phyloP scores from a whole-genome alignment of 2,888 invertebrate genomes.

The Drosophila neonasuta region DNA sequence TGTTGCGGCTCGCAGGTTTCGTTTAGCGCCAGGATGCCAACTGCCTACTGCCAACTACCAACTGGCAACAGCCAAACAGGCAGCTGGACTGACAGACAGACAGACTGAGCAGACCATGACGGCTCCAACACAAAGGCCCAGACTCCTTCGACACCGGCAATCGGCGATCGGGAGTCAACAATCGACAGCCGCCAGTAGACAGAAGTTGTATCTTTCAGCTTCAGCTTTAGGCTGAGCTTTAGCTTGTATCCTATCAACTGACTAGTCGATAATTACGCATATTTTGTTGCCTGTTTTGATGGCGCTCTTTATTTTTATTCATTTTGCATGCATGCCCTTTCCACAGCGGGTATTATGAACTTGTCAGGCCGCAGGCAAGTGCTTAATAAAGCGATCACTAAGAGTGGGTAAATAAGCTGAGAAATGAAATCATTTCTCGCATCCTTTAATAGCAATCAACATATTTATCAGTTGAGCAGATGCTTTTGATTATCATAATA shows the following conservation, averaged over 20 bases:
- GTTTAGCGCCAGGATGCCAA: conserved; percentile 71
- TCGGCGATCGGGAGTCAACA: conserved; percentile 30
- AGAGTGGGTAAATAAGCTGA: not conserved
- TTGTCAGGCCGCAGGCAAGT: conserved; percentile 14
- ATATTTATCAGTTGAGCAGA: not conserved
- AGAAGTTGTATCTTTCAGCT: conserved; percentile 24
- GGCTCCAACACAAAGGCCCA: conserved; percentile 75
- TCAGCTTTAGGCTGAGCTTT: conserved; percentile 19
- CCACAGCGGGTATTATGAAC: conserved; percentile 36
- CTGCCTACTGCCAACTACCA: conserved; percentile 15
- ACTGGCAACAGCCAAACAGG: conserved; percentile 7
- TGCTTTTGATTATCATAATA: not conserved
- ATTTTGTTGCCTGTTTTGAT: conserved; percentile 77
- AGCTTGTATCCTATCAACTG: conserved; percentile 39
- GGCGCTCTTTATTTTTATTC: conserved; percentile 66
- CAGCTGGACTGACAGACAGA: conserved; percentile 19
- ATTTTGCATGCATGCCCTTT: conserved; percentile 37
- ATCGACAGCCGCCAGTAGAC: conserved; percentile 10
- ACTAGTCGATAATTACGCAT: conserved; percentile 75
- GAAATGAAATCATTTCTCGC: not conserved
- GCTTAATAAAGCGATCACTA: not conserved
- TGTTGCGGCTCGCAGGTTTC: conserved; percentile 74
- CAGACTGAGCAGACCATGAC: conserved; percentile 30
- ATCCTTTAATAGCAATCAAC: not conserved
- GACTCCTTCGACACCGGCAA: conserved; percentile 22